Base-by-base conservation (phyloP, 2,113 vertebrate genomes). In the Vicugna pacos region DNA sequence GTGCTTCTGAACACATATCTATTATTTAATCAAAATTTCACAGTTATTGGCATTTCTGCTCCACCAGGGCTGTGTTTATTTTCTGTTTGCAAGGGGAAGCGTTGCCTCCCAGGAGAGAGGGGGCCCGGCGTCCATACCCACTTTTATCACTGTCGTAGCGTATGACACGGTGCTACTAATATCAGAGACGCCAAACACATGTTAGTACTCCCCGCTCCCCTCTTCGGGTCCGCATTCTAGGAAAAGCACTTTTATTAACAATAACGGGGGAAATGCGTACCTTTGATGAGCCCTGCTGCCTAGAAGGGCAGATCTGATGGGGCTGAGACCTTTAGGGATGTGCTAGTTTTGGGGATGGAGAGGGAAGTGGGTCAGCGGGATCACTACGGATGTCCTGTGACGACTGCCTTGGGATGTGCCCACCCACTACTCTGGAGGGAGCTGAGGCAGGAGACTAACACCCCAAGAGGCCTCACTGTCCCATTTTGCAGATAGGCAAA, bases 1-100 rank as follows among this genome's bases (percentile, higher is more conserved):
- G 98, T 98, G 98, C 99, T 99, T 98, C 98, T 99, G 98, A 99
- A 99, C 99, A 99, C 99, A 99, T 99, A 99, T 99, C 99, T 99
- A 99, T 99, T 99, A 99, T 99, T 99, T 99, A 99, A 99, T 99
- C 99, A 99, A 99, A 99, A 99, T 99, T 98, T 99, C 99, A 99
- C 99, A 99, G 99, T 99, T 99, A 99, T 99, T 99, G 99, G 98
- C 99, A 98, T 98, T 98, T 98, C 98, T 97, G 98, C 98, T 98
- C 98, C 98, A 92, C 87, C 98, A 98, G 98, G 98, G 98, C 99
- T 99, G 99, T 99, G 99, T 99, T 99, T 99, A 99, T 99, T 99
- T 99, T 99, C 99, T 99, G 98, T 99, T 99, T 99, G 98, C 98
- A 98, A 96, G 97, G 98, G 98, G 98, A 98, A 98, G 97, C 32